Conservation (phyloP, 2,113 vertebrate genomes). For the Rhadina sibilatrix region DNA sequence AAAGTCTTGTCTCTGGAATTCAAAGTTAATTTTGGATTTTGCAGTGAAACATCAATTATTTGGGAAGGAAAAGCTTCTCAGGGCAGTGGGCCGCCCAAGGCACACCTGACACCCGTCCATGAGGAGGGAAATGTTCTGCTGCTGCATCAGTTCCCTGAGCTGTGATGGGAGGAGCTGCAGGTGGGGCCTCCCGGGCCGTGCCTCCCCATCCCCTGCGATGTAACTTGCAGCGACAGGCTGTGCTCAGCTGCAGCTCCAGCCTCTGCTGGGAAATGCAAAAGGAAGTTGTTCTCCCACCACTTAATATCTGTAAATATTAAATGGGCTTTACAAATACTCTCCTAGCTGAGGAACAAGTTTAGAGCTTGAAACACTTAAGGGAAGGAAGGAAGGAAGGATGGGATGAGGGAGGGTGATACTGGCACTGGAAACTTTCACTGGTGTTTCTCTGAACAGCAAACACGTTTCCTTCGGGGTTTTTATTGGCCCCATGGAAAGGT, state of each 20-base stretch:
- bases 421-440: not conserved
- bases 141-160: fast-evolving
- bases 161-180: not conserved
- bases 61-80: not conserved
- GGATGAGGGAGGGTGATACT: not conserved
- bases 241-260: not conserved
- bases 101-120: not conserved
- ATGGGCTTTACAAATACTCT: not conserved
- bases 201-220: not conserved
- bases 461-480: not conserved
- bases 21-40: not conserved
- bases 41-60: not conserved
- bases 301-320: not conserved
- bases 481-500: not conserved
- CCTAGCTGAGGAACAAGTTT: not conserved
- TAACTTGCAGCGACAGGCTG: not conserved
- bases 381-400: not conserved
- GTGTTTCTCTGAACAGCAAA: slow-evolving; percentile 21
- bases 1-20: not conserved
- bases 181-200: not conserved
- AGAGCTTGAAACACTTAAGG: not conserved
- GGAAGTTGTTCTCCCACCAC: not conserved
- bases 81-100: fast-evolving
- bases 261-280: not conserved
- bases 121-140: not conserved